These are phyloP conservation scores for Chrysogorgia sp. DNA, from an alignment of 92 coral and sea anemone genomes.

Conservation along the genomic window DNA sequence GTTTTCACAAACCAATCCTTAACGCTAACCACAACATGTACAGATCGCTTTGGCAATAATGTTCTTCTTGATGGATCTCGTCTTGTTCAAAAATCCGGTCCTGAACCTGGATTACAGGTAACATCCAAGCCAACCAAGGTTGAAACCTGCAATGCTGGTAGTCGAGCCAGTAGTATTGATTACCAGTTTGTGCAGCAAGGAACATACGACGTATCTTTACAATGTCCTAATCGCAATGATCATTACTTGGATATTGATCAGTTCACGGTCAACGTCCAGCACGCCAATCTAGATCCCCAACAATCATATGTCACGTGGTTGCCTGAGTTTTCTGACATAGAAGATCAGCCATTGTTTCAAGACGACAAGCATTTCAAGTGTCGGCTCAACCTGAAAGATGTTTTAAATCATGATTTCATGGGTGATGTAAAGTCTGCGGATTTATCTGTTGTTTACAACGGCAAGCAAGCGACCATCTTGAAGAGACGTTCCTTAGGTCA, in stretches of 20 bases:
- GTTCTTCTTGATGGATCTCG: background rate
- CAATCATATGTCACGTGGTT: background rate
- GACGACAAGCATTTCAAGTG: conserved; percentile 15
- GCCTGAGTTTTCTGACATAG: conserved; percentile 10
- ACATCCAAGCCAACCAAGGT: background rate
- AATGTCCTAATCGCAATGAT: background rate
- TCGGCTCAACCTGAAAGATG: background rate
- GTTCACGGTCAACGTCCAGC: conserved; percentile 17
- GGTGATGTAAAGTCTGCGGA: background rate
- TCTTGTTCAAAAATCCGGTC: background rate
- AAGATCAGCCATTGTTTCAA: conserved; percentile 16
- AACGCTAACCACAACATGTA: background rate
- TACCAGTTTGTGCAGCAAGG: background rate
- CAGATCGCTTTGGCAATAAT: conserved; percentile 24
- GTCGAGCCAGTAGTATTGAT: background rate
- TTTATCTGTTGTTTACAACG: background rate
- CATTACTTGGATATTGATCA: background rate
- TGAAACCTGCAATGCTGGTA: background rate
- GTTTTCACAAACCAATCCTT: background rate
- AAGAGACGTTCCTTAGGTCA: background rate
- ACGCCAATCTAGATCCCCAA: conserved; percentile 6
- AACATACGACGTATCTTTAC: conserved; percentile 2
- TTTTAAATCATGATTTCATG: background rate
- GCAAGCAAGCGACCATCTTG: background rate
- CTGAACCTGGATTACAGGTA: background rate